Evolutionary conservation across 2,797 vertebrate genomes (phyloP).

Genomic region (Podargus strigoides): DNA sequence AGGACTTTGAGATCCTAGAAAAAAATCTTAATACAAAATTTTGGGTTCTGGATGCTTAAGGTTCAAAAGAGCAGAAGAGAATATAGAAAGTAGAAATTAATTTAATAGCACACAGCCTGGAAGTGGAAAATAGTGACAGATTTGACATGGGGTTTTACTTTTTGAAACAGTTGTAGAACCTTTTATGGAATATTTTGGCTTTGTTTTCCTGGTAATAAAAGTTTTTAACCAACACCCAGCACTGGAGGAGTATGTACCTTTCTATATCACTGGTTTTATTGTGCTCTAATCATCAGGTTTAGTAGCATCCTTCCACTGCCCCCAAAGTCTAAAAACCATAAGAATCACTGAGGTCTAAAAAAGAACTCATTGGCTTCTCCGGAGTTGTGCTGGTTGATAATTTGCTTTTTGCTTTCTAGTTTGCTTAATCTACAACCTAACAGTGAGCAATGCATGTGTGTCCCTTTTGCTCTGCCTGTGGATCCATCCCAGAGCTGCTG

Average conservation of each 20-base stretch:
- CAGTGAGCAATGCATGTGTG: background rate
- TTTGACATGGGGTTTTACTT: background rate
- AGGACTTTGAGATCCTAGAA: background rate
- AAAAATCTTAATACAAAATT: background rate
- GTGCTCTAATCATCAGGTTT: background rate
- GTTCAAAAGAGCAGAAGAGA: background rate
- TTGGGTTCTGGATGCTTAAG: background rate
- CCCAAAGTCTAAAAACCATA: background rate
- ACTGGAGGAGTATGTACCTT: conserved; percentile 4
- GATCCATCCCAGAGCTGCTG: background rate
- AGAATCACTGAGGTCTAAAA: background rate
- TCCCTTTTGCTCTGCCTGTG: fast-evolving
- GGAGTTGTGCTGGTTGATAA: background rate
- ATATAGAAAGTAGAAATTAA: background rate
- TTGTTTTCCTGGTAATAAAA: background rate
- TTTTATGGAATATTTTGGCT: background rate
- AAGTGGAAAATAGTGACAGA: background rate
- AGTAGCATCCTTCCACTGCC: background rate
- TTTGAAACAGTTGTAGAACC: background rate
- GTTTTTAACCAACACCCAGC: background rate
- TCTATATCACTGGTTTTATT: conserved; percentile 35
- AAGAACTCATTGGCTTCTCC: background rate
- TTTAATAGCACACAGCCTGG: background rate
- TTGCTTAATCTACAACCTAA: background rate
- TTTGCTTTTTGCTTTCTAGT: background rate